Percentiles rank a stretch among this genome's conserved stretches.
Evolutionary conservation across 2,888 invertebrate genomes (phyloP).

Genomic region (Athripsodes cinereus): DNA sequence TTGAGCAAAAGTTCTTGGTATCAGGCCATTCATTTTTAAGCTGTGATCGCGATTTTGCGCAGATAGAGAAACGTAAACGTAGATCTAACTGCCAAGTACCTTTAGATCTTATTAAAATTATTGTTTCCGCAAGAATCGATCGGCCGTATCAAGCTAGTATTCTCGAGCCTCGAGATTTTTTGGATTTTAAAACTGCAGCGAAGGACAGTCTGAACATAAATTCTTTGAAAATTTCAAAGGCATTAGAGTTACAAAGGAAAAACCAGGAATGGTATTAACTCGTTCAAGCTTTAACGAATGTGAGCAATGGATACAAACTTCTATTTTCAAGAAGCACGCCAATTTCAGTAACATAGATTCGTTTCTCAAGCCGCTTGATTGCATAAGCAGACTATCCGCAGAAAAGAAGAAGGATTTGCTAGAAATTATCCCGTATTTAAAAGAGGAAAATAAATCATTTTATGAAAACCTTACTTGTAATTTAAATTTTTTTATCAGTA

Average conservation of each 20-base stretch:
- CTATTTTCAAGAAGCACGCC: neutral
- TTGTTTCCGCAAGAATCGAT: neutral
- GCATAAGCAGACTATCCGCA: neutral
- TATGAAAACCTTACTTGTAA: neutral
- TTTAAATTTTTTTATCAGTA: neutral
- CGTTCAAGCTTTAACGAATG: neutral
- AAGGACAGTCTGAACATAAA: neutral
- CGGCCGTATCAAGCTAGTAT: neutral
- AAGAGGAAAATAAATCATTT: neutral
- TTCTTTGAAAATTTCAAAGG: neutral
- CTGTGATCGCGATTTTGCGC: conserved; percentile 26
- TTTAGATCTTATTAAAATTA: neutral
- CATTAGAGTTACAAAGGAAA: neutral
- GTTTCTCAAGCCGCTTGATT: neutral
- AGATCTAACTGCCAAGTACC: neutral
- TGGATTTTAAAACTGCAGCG: neutral
- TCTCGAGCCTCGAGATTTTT: neutral
- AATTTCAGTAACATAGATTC: neutral
- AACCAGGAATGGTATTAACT: neutral
- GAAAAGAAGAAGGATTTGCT: neutral
- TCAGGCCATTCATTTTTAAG: conserved; percentile 26
- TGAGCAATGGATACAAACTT: neutral
- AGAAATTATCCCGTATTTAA: neutral
- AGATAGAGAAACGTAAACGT: conserved; percentile 26
- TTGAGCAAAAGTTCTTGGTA: conserved; percentile 25